Conservation (phyloP, 2,113 vertebrate genomes). For the Catharus minimus region DNA sequence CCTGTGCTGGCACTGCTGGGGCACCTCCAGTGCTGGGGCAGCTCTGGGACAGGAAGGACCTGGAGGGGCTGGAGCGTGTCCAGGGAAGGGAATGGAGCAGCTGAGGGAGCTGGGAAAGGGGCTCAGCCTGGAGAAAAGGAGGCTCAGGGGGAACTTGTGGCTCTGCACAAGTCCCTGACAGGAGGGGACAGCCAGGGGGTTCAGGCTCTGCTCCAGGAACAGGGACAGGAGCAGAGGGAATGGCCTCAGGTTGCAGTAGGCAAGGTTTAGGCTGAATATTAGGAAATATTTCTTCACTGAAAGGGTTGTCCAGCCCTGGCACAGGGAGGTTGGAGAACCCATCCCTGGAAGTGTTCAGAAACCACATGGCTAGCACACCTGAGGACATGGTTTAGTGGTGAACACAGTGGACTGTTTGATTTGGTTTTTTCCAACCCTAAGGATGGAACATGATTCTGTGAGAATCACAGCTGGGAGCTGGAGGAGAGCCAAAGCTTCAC, state of each 20-base stretch:
- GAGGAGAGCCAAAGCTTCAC: background rate
- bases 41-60: too few species aligned
- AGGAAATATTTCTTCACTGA: background rate
- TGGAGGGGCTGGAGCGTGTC: too few species aligned
- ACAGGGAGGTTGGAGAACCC: background rate
- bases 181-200: too few species aligned
- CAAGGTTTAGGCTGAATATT: background rate
- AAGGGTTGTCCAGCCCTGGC: background rate
- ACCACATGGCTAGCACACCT: background rate
- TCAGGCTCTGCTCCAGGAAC: too few species aligned
- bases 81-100: too few species aligned
- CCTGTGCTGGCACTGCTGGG: too few species aligned
- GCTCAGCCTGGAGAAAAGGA: too few species aligned
- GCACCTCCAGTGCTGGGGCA: too few species aligned
- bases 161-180: too few species aligned
- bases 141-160: too few species aligned
- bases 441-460: background rate
- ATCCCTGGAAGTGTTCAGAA: background rate
- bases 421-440: background rate
- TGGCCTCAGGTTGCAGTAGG: fast-evolving
- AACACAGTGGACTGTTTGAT: background rate
- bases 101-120: too few species aligned
- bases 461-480: background rate
- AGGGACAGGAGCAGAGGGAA: too few species aligned
- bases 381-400: background rate